Evolutionary conservation across 2,888 invertebrate species (phyloP).

Genomic region (Gastracanthus pulcherrimus): DNA sequence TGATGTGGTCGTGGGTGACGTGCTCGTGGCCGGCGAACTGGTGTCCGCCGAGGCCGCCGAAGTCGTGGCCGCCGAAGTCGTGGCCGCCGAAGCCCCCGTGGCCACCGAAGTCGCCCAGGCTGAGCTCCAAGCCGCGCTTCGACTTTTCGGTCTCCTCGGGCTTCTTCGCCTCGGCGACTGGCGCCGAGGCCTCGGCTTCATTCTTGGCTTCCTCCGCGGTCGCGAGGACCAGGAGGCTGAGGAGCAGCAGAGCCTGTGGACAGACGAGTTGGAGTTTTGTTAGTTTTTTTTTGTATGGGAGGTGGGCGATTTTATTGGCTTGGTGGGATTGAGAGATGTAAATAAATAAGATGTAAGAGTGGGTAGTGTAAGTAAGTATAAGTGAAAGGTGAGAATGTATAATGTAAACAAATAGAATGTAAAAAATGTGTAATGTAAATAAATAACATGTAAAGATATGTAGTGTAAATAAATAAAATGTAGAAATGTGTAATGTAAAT

Average conservation of each 20-base stretch:
- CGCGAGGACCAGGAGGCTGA: slow-evolving; percentile 68
- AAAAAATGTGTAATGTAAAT: too few relatives aligned
- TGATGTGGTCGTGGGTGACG: slow-evolving; percentile 66
- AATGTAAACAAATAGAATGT: too few relatives aligned
- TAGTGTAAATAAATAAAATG: too few relatives aligned
- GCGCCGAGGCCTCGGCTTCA: slow-evolving; percentile 53
- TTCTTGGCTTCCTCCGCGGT: slow-evolving; percentile 65
- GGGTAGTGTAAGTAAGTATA: too few relatives aligned
- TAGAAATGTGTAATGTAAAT: too few relatives aligned
- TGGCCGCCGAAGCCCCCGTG: slow-evolving; percentile 60
- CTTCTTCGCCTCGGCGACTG: slow-evolving; percentile 51
- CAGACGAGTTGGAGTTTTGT: neutral
- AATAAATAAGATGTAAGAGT: too few relatives aligned
- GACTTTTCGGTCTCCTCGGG: slow-evolving; percentile 63
- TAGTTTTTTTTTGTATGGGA: neutral
- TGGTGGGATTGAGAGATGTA: too few relatives aligned
- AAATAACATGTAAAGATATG: too few relatives aligned
- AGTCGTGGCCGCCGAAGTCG: slow-evolving; percentile 58
- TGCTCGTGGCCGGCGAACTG: slow-evolving; percentile 62
- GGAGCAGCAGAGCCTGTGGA: slow-evolving; percentile 67
- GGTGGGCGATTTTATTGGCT: too few relatives aligned
- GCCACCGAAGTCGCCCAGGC: slow-evolving; percentile 62
- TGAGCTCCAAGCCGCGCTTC: slow-evolving; percentile 71
- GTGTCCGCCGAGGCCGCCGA: slow-evolving; percentile 53
- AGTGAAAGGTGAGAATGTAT: too few relatives aligned